Percentiles rank a stretch among this genome's conserved stretches.
phyloP scores from a whole-genome alignment of 2,113 vertebrate species.

The Oryzias curvinotus region DNA sequence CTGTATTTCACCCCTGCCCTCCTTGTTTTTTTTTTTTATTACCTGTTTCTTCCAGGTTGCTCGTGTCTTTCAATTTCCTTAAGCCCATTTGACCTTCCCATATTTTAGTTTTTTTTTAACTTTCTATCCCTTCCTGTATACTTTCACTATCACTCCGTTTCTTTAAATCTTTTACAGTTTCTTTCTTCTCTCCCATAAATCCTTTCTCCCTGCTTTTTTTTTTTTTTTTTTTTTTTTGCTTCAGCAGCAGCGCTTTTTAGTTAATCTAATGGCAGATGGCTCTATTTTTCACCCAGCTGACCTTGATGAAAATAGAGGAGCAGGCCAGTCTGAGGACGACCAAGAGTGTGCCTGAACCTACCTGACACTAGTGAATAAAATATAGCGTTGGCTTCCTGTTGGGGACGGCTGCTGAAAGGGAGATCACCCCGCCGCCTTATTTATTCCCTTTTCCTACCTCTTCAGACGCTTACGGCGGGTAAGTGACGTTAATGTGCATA shows the following conservation, averaged over 20 bases:
- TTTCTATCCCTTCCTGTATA: background rate
- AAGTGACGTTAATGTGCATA: constrained; percentile 71
- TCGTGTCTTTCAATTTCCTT: background rate
- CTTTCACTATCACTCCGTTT: background rate
- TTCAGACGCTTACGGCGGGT: constrained; percentile 53
- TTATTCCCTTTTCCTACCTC: constrained; percentile 64
- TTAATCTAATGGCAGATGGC: constrained; percentile 36
- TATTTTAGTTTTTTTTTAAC: too few relatives aligned
- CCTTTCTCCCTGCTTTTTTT: background rate
- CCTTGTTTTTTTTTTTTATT: background rate
- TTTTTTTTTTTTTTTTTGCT: constrained; percentile 7
- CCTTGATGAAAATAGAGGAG: constrained; percentile 61
- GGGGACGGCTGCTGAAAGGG: constrained; percentile 66
- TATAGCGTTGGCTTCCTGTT: constrained; percentile 61
- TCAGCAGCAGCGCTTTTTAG: constrained; percentile 41
- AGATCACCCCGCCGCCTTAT: constrained; percentile 68
- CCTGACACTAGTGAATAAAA: constrained; percentile 79
- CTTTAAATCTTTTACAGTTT: background rate
- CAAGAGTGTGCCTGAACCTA: constrained; percentile 58
- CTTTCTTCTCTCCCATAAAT: constrained; percentile 32
- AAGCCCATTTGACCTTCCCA: background rate
- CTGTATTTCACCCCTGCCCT: background rate
- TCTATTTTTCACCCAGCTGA: constrained; percentile 57
- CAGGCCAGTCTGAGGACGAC: constrained; percentile 42
- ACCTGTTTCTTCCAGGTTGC: constrained; percentile 1